Percentiles rank a stretch among this genome's conserved stretches.
Conservation (phyloP, 2,797 vertebrate genomes). For the Smutsia temminckii region DNA sequence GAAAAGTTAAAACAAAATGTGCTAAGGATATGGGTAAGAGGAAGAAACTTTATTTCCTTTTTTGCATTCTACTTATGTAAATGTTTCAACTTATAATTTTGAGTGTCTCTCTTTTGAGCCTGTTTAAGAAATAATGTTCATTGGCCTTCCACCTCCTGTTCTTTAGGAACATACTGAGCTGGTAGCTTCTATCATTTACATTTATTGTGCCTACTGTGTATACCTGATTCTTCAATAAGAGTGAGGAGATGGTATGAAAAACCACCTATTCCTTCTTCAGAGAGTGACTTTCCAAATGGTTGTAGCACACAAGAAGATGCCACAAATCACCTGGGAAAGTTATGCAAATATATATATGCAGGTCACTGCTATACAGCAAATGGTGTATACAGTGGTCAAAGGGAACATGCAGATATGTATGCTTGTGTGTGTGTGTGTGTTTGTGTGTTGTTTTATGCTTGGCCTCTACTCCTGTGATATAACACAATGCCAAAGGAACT, state of each 20-base stretch:
- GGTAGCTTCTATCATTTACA: background rate
- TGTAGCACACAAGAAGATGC: background rate
- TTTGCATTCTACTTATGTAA: background rate
- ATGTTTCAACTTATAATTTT: background rate
- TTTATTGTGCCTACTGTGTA: background rate
- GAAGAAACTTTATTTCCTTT: background rate
- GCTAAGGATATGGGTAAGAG: background rate
- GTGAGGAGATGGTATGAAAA: background rate
- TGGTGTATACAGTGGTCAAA: background rate
- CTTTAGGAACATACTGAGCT: background rate
- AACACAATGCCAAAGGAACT: background rate
- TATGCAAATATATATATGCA: background rate
- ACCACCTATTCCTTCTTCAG: background rate
- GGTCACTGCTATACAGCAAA: background rate
- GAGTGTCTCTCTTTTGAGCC: background rate
- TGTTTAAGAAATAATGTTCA: background rate
- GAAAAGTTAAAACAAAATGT: slow-evolving; percentile 18
- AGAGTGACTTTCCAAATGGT: background rate
- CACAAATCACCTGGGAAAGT: background rate
- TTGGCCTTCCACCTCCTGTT: background rate
- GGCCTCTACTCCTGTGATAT: background rate
- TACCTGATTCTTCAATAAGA: background rate
- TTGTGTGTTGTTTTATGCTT: background rate
- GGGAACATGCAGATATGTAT: background rate
- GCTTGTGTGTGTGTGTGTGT: too few relatives aligned